These are phyloP conservation scores for Laothoe populi DNA, from an alignment of 2,888 invertebrate genomes.

Conservation along the genomic window DNA sequence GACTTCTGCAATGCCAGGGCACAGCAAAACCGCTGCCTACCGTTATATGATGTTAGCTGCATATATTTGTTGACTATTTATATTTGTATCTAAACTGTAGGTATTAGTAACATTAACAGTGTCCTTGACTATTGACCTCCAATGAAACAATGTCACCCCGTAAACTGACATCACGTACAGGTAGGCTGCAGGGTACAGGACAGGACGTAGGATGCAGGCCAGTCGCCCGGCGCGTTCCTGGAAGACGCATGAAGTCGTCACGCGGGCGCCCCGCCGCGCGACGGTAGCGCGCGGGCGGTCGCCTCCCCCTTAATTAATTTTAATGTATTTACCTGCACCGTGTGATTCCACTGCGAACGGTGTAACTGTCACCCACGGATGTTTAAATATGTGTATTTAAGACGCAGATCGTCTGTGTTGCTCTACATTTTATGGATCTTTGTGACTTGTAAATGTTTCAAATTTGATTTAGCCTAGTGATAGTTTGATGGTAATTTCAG, in stretches of 20 bases:
- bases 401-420: neutral
- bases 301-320: constrained; percentile 78
- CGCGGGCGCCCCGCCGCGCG: constrained; percentile 64
- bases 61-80: neutral
- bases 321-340: constrained; percentile 72
- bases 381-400: constrained; percentile 11
- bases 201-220: constrained; percentile 22
- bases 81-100: neutral
- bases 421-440: neutral
- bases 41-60: too few relatives aligned
- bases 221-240: constrained; percentile 59
- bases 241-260: constrained; percentile 83
- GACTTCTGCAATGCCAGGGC: too few relatives aligned
- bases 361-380: constrained; percentile 14
- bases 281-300: constrained; percentile 83
- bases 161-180: constrained; percentile 37
- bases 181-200: constrained; percentile 27
- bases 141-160: constrained; percentile 30
- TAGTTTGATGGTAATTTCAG: too few relatives aligned
- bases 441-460: too few relatives aligned
- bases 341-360: constrained; percentile 18
- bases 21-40: too few relatives aligned
- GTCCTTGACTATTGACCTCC: constrained; percentile 38
- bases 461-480: too few relatives aligned
- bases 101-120: neutral